These are phyloP conservation scores for Drosophila quinaria DNA, from an alignment of 2,888 invertebrate genomes.

Conservation along the genomic window DNA sequence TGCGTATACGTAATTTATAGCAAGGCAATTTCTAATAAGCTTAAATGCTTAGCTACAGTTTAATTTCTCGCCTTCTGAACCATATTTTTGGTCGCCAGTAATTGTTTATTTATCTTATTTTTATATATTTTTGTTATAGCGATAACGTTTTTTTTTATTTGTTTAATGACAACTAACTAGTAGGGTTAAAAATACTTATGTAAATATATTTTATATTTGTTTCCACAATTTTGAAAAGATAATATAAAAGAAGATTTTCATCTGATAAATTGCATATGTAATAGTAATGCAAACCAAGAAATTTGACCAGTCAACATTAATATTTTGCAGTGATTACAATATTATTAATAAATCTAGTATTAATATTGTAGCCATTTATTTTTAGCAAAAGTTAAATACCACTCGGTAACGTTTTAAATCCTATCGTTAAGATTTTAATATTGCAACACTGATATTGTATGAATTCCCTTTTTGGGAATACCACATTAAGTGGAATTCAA, in stretches of 20 bases:
- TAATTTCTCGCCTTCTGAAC: conserved; percentile 7
- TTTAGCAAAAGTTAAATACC: neutral
- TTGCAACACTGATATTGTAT: conserved; percentile 28
- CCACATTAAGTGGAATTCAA: neutral
- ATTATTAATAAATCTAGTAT: too few relatives aligned
- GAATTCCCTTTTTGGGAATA: neutral
- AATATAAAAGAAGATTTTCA: too few relatives aligned
- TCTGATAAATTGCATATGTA: too few relatives aligned
- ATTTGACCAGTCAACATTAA: too few relatives aligned
- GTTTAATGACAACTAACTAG: too few relatives aligned
- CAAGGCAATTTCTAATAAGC: neutral
- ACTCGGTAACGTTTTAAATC: neutral
- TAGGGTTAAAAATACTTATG: too few relatives aligned
- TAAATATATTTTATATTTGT: too few relatives aligned
- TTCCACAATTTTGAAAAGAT: too few relatives aligned
- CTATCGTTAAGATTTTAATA: neutral
- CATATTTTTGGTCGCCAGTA: neutral
- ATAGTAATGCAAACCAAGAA: too few relatives aligned
- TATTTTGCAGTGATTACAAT: too few relatives aligned
- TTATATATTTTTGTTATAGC: conserved; percentile 8
- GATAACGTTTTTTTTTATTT: too few relatives aligned
- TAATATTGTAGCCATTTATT: neutral
- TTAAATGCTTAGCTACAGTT: conserved; percentile 2
- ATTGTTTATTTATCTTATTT: neutral
- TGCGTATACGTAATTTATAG: conserved; percentile 66